Percentiles rank a stretch among this genome's conserved stretches.
Conservation (phyloP, 2,888 invertebrate genomes). For the Erynnis tages region DNA sequence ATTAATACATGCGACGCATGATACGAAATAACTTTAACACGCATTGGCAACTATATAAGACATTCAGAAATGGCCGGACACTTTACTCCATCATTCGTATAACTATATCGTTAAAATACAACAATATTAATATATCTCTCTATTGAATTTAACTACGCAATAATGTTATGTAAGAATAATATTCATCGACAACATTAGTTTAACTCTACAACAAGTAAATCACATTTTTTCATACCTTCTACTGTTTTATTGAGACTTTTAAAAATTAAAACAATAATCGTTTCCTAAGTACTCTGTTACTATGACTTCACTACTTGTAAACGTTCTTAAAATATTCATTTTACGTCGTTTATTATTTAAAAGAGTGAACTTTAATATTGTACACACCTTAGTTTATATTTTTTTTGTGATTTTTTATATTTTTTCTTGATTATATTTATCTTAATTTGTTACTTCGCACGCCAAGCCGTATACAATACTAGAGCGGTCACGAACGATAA, state of each 20-base stretch:
- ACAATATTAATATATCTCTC: conserved; percentile 74
- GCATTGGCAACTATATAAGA: conserved; percentile 64
- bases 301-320: conserved; percentile 69
- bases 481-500: conserved; percentile 64
- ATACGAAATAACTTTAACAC: conserved; percentile 60
- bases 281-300: conserved; percentile 70
- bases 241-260: conserved; percentile 57
- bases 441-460: conserved; percentile 69
- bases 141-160: conserved; percentile 72
- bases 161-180: conserved; percentile 66
- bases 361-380: conserved; percentile 74
- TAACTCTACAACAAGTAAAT: conserved; percentile 77
- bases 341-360: conserved; percentile 46
- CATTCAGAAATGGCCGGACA: conserved; percentile 75
- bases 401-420: conserved; percentile 54
- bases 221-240: conserved; percentile 71
- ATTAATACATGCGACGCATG: conserved; percentile 56
- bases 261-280: conserved; percentile 46
- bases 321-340: conserved; percentile 74
- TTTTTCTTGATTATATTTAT: conserved; percentile 55
- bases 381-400: conserved; percentile 67
- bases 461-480: conserved; percentile 78
- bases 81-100: conserved; percentile 62
- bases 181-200: conserved; percentile 67
- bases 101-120: conserved; percentile 69